Conservation (phyloP, 2,797 vertebrate species). For the Squalus acanthias region DNA sequence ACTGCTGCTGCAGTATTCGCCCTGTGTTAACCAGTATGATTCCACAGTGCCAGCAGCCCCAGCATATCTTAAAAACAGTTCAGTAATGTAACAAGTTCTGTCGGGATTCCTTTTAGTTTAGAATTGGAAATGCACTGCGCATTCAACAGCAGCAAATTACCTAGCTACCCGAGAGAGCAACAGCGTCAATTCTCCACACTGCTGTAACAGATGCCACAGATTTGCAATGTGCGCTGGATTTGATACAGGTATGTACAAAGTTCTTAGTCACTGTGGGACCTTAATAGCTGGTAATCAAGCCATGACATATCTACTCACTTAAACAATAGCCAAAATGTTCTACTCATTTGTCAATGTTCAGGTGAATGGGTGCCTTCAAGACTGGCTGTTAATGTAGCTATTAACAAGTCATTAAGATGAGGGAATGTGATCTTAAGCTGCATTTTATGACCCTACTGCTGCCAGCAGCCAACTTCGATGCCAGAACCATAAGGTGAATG, state of each 20-base stretch:
- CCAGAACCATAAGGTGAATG: background rate
- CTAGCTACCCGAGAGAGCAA: background rate
- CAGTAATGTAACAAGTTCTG: background rate
- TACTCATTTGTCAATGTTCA: background rate
- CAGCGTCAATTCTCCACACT: background rate
- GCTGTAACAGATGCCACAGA: background rate
- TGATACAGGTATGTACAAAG: background rate
- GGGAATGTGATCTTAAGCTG: constrained; percentile 1
- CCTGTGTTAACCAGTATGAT: background rate
- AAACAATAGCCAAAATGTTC: background rate
- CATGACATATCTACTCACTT: background rate
- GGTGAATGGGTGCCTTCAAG: background rate
- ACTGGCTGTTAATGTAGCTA: background rate
- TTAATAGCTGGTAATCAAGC: background rate
- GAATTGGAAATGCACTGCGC: background rate
- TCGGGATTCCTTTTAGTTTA: background rate
- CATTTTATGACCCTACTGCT: background rate
- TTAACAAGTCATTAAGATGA: constrained; percentile 1
- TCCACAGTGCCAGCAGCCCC: background rate
- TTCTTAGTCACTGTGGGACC: background rate
- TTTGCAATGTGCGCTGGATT: background rate
- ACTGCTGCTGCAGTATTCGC: background rate
- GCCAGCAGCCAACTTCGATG: background rate
- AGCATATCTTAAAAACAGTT: background rate
- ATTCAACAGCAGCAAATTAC: background rate